Percentiles rank a stretch among this genome's conserved stretches.
phyloP scores from a whole-genome alignment of 2,888 invertebrate species.

The Agrotis puta region DNA sequence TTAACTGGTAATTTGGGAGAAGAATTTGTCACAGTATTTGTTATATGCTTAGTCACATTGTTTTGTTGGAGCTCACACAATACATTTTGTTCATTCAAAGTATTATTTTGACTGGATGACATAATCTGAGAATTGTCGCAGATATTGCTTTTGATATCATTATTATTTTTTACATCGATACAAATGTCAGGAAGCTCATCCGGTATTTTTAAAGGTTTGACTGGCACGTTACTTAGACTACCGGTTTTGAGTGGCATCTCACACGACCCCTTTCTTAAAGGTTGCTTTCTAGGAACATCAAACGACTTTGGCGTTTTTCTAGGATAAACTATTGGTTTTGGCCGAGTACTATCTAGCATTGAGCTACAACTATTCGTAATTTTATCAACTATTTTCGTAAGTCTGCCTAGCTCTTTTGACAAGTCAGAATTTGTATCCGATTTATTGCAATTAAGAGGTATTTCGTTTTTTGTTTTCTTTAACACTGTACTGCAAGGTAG shows the following conservation, averaged over 20 bases:
- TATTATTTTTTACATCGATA: not conserved
- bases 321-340: conserved; percentile 12
- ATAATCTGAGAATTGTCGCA: not conserved
- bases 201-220: not conserved
- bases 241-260: not conserved
- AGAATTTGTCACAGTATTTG: not conserved
- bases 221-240: not conserved
- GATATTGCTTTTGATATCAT: conserved; percentile 8
- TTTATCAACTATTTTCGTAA: conserved; percentile 28
- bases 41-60: conserved; percentile 1
- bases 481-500: conserved; percentile 36
- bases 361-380: conserved; percentile 5
- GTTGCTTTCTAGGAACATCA: conserved; percentile 5
- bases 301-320: conserved; percentile 6
- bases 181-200: conserved; percentile 7
- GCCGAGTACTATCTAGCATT: not conserved
- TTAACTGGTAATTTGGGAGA: not conserved
- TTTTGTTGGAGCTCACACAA: not conserved
- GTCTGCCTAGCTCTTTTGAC: conserved; percentile 8
- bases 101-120: conserved; percentile 13
- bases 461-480: conserved; percentile 37
- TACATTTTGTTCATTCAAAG: conserved; percentile 8
- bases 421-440: not conserved
- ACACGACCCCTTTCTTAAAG: conserved; percentile 1
- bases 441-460: conserved; percentile 14